phyloP scores from a whole-genome alignment of 2,888 invertebrate species.

The Macropis europaea region DNA sequence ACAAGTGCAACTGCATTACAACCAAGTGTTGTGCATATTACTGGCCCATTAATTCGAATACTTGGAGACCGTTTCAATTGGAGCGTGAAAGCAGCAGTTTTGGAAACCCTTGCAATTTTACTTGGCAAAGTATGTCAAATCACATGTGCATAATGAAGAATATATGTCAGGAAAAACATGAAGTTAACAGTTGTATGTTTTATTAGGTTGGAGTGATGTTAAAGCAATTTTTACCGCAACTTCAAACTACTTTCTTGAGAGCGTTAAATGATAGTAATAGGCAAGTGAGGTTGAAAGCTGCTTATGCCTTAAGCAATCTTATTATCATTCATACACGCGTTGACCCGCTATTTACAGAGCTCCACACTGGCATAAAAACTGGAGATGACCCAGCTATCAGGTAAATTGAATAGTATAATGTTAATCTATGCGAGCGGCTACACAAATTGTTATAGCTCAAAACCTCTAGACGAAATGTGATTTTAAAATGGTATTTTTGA shows the following conservation, averaged over 20 bases:
- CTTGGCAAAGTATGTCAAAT: slow-evolving; percentile 88
- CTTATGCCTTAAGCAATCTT: slow-evolving; percentile 91
- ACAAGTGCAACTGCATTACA: slow-evolving; percentile 94
- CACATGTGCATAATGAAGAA: not conserved
- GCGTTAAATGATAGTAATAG: slow-evolving; percentile 94
- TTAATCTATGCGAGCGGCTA: not conserved
- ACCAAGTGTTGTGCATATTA: slow-evolving; percentile 97
- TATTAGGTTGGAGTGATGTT: slow-evolving; percentile 93
- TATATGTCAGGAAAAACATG: not conserved
- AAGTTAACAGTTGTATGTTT: slow-evolving; percentile 2
- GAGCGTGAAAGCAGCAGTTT: slow-evolving; percentile 96
- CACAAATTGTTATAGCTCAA: too few relatives aligned
- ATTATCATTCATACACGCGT: slow-evolving; percentile 95
- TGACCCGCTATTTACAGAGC: slow-evolving; percentile 96
- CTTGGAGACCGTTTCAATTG: slow-evolving; percentile 97
- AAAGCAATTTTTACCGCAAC: slow-evolving; percentile 98
- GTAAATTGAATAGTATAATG: slow-evolving; percentile 72
- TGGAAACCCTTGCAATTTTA: slow-evolving; percentile 95
- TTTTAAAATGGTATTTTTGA: too few relatives aligned
- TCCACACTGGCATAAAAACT: slow-evolving; percentile 91
- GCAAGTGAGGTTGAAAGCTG: slow-evolving; percentile 93
- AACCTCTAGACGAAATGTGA: too few relatives aligned
- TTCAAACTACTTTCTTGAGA: slow-evolving; percentile 98
- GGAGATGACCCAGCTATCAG: slow-evolving; percentile 91
- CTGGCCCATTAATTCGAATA: slow-evolving; percentile 98